Conservation (phyloP, 2,113 vertebrate species). For the Chroicocephalus ridibundus region DNA sequence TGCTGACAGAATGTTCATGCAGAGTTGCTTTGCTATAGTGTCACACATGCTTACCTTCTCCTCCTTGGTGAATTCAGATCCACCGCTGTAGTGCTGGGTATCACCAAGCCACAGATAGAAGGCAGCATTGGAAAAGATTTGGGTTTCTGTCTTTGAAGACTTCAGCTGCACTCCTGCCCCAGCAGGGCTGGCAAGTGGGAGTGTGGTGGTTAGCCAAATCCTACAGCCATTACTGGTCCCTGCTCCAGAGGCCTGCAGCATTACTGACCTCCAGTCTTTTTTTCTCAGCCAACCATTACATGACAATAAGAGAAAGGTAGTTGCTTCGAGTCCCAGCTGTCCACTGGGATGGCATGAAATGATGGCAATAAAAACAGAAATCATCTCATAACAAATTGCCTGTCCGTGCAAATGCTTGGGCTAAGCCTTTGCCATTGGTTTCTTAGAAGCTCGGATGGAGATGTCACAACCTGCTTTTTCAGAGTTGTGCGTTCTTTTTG, state of each 20-base stretch:
- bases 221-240: not conserved
- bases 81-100: fast-evolving
- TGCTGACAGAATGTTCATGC: not conserved
- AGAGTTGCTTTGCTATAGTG: not conserved
- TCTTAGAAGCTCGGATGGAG: not conserved
- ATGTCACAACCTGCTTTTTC: not conserved
- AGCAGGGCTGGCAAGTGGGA: not conserved
- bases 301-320: not conserved
- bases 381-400: not conserved
- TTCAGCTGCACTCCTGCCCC: not conserved
- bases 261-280: not conserved
- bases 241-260: not conserved
- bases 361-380: not conserved
- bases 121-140: not conserved
- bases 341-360: not conserved
- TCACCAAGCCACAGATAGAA: not conserved
- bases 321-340: not conserved
- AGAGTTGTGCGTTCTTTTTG: not conserved
- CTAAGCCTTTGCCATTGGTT: not conserved
- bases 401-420: not conserved
- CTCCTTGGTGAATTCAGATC: not conserved
- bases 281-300: not conserved
- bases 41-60: not conserved
- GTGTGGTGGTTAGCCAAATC: fast-evolving
- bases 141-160: not conserved